A percentile compares a stretch with the other conserved stretches of the same genome.
phyloP scores from a whole-genome alignment of 2,113 vertebrate species.

The Stigmatopora nigra region DNA sequence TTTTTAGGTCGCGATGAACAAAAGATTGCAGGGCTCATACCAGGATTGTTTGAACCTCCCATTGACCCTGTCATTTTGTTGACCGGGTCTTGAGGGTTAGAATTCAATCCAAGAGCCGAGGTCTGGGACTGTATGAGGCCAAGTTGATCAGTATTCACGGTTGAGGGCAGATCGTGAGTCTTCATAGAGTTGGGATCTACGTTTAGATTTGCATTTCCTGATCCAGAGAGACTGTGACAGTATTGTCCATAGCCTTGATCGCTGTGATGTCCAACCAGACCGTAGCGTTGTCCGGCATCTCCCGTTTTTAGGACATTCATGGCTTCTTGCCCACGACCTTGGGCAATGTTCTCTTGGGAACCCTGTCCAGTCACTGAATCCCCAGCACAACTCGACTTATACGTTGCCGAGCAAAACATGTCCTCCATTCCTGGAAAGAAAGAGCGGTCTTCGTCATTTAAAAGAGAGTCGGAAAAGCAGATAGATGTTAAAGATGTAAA shows the following conservation, averaged over 20 bases:
- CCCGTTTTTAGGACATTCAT: slow-evolving; percentile 59
- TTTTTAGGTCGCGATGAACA: slow-evolving; percentile 88
- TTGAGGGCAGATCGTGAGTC: slow-evolving; percentile 78
- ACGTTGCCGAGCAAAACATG: slow-evolving; percentile 84
- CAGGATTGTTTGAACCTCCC: slow-evolving; percentile 32
- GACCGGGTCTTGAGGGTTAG: slow-evolving; percentile 38
- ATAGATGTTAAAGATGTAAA: slow-evolving; percentile 82
- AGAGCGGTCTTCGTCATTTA: slow-evolving; percentile 80
- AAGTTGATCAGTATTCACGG: slow-evolving; percentile 84
- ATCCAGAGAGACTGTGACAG: slow-evolving; percentile 61
- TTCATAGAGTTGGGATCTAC: slow-evolving; percentile 76
- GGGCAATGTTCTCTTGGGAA: slow-evolving; percentile 56
- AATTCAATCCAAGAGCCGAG: slow-evolving; percentile 47
- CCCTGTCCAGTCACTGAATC: slow-evolving; percentile 54
- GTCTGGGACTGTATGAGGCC: slow-evolving; percentile 81
- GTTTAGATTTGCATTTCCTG: slow-evolving; percentile 63
- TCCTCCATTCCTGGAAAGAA: slow-evolving; percentile 93
- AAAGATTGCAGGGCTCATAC: slow-evolving; percentile 77
- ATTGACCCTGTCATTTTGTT: slow-evolving; percentile 61
- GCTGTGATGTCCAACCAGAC: slow-evolving; percentile 69
- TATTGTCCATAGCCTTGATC: slow-evolving; percentile 70
- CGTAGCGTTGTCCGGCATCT: slow-evolving; percentile 61
- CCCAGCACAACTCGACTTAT: slow-evolving; percentile 71
- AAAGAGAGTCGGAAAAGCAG: slow-evolving; percentile 84
- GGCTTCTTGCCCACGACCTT: slow-evolving; percentile 51